A percentile compares a stretch with the other conserved stretches of the same genome.
These are phyloP conservation scores for Nephotettix cincticeps DNA, from an alignment of 1,140 invertebrate genomes.

Conservation along the genomic window DNA sequence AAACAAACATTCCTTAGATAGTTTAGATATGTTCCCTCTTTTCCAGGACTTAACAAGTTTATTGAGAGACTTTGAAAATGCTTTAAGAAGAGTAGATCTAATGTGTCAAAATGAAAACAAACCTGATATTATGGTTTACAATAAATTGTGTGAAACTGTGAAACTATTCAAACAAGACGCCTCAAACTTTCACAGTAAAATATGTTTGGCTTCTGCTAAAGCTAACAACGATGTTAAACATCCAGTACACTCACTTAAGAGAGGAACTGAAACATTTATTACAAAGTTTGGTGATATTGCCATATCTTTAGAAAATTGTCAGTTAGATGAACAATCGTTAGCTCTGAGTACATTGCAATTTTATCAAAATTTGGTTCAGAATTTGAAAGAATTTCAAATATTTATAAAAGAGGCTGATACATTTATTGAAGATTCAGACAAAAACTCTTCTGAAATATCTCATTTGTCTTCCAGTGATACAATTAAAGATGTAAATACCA, in stretches of 20 bases:
- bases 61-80: constrained; percentile 23
- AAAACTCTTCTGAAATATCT: not conserved
- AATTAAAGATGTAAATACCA: constrained; percentile 18
- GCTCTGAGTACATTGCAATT: not conserved
- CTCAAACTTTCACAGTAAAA: not conserved
- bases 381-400: not conserved
- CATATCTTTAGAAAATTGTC: not conserved
- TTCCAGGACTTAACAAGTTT: constrained; percentile 21
- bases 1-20: constrained; percentile 22
- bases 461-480: not conserved
- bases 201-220: not conserved
- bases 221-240: not conserved
- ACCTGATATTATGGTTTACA: not conserved
- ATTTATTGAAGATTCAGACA: not conserved
- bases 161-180: not conserved
- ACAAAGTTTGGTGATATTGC: not conserved
- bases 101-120: not conserved
- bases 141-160: not conserved
- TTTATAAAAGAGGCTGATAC: not conserved
- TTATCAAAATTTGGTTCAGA: not conserved
- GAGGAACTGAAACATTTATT: not conserved
- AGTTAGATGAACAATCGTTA: constrained; percentile 2
- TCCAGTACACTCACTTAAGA: constrained; percentile 2
- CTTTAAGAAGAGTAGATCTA: constrained; percentile 14
- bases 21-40: constrained; percentile 26